Evolutionary conservation across 2,797 vertebrate species (phyloP).

Genomic region (Telmatherina bonti): DNA sequence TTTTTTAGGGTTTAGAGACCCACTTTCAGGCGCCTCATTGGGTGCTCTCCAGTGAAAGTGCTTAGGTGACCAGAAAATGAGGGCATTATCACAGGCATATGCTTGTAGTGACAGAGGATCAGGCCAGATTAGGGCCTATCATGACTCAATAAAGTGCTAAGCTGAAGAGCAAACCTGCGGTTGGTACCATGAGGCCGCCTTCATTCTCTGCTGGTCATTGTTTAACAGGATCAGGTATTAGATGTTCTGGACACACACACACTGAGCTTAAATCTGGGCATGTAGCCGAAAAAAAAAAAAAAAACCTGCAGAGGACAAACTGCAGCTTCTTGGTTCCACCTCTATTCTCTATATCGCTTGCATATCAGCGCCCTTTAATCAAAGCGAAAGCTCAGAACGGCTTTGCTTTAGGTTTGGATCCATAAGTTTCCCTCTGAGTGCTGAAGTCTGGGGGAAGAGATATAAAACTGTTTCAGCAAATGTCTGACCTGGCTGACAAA

Average conservation of each 20-base stretch:
- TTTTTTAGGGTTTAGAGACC: slow-evolving; percentile 65
- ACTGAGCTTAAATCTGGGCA: slow-evolving; percentile 62
- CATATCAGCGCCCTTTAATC: slow-evolving; percentile 17
- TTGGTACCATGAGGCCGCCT: slow-evolving; percentile 71
- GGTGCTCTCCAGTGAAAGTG: slow-evolving; percentile 77
- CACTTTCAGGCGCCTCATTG: slow-evolving; percentile 54
- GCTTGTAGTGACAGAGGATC: slow-evolving; percentile 82
- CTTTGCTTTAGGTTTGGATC: slow-evolving; percentile 25
- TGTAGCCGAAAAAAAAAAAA: slow-evolving; percentile 37
- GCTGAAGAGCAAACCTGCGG: slow-evolving; percentile 74
- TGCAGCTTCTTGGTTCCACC: slow-evolving; percentile 33
- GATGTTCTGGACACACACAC: slow-evolving; percentile 63
- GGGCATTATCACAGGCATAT: slow-evolving; percentile 82
- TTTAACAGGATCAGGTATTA: slow-evolving; percentile 63
- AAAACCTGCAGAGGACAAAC: slow-evolving; percentile 28
- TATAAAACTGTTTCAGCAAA: slow-evolving; percentile 74
- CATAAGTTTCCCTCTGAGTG: slow-evolving; percentile 10
- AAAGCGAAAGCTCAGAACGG: slow-evolving; percentile 11
- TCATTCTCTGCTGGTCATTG: slow-evolving; percentile 70
- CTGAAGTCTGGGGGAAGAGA: slow-evolving; percentile 35
- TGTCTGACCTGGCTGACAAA: slow-evolving; percentile 68
- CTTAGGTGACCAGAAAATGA: slow-evolving; percentile 86
- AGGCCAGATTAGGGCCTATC: slow-evolving; percentile 78
- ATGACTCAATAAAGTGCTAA: slow-evolving; percentile 77
- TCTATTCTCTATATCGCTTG: slow-evolving; percentile 27